Base-by-base conservation (phyloP, 2,113 vertebrate species). In the Peromyscus californicus region DNA sequence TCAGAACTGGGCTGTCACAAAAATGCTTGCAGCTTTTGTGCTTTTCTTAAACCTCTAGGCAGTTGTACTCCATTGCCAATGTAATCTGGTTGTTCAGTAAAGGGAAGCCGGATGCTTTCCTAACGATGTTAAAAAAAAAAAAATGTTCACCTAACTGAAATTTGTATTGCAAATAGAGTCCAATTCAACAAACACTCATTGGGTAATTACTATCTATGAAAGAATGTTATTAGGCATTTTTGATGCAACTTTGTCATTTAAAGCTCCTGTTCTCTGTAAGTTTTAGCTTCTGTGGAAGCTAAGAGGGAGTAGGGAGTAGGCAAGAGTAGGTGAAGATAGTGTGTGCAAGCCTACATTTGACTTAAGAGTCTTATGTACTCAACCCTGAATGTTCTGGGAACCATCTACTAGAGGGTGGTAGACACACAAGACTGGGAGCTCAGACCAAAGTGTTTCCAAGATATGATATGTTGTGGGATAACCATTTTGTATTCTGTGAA, bases 1-100 rank as follows among this genome's bases (percentile, higher is more conserved):
- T 90, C 69, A 59, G 91, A 95, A 94, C 86, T 76, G 89, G 83
- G 93, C 91, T 97, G 95, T 97, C 97, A 97, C 96, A 92, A 76
- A 94, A 95, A 87, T 67, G 70, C 29, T 89, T n/a, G 45, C 7
- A 39, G 88, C 90, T 95, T 97, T 92, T 97, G 93, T 93, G 90
- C 76, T 96, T 96, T 97, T 65, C 89, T 96, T 92, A 88, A 97
- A 95, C 59, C 67, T 97, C 74, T 78, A 93, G 87, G 83, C 86
- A 93, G 89, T 86, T 96, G 59, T 92, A 65, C 61, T 94, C 74
- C 51, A 39, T 94, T 87, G 93, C 89, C 93, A 97, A 16, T 76
- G 57, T 95, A 93, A 95, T 94, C 93, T 89, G 36, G 74, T 57
- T 88, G 63, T 74, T 36, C 61, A 96, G 93, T 69, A 96, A 96